Base-by-base conservation (phyloP, 2,113 vertebrate genomes). In the Ptilonorhynchus violaceus region DNA sequence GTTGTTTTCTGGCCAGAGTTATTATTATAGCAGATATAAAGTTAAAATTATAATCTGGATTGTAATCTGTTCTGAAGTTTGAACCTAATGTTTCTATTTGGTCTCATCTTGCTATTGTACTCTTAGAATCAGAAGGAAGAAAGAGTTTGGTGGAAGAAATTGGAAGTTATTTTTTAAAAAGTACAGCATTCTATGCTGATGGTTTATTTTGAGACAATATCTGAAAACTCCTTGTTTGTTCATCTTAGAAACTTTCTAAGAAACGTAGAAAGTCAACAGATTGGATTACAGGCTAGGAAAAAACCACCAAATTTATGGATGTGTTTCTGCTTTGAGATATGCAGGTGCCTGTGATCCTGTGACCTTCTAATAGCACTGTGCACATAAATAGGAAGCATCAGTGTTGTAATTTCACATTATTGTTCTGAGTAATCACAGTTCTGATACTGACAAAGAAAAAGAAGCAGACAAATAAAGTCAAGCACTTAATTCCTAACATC, bases 301-400 rank as follows among this genome's bases (percentile, higher is more conserved):
- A 74, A 66, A 28, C 0, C 4, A 4, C 3, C 2, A 59, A 22
- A 44, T 31, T n/a, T 24, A 35, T 30, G 3, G 7, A 24, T 79
- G 25, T 68, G 15, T 46, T 88, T 53, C 13, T 64, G 28, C 46
- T 62, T 41, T 58, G 37, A 64, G 6, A n/a, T 41, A 77, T 80
- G 5, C 21, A 46, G 16, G 2, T 49, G 15, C 20, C 15, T 67
- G 39, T 31, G 49, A 52, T 79, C 31, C 28, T 49, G 7, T 73
- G 37, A 33, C 25, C 31, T 79, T 68, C 11, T 60, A 56, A 44
- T 21, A 69, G 10, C 2, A 2, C 24, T 49, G 8, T 39, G n/a
- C 9, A 31, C 7, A 24, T 35, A 67, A 82, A 75, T 2, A 78
- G 18, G 4, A 53, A 35, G 53, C 6, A 60, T 7, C 15, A 20